A percentile compares a stretch with the other conserved stretches of the same genome.
phyloP scores from a whole-genome alignment of 2,888 invertebrate species.

The Corbicula japonica region DNA sequence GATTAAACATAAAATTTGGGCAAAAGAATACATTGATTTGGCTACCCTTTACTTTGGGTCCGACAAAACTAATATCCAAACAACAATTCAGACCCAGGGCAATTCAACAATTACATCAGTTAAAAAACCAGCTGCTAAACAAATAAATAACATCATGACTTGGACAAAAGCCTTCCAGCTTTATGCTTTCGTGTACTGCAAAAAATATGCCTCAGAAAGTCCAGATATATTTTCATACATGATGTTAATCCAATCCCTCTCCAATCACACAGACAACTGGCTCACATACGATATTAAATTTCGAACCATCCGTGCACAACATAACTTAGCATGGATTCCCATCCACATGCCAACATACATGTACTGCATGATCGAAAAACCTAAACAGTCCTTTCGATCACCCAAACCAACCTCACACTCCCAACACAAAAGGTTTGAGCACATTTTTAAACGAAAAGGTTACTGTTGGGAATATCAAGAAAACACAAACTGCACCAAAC shows the following conservation, averaged over 20 bases:
- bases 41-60: too few relatives aligned
- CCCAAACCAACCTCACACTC: background rate
- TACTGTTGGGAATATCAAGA: slow-evolving; percentile 24
- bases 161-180: slow-evolving; percentile 34
- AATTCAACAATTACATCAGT: slow-evolving; percentile 10
- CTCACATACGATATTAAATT: slow-evolving; percentile 21
- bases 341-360: slow-evolving; percentile 15
- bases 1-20: too few relatives aligned
- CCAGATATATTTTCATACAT: slow-evolving; percentile 29
- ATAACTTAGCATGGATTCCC: slow-evolving; percentile 5
- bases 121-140: slow-evolving; percentile 1
- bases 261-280: slow-evolving; percentile 5
- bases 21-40: too few relatives aligned
- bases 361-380: background rate
- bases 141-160: slow-evolving; percentile 26
- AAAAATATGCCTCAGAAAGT: slow-evolving; percentile 11
- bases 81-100: slow-evolving; percentile 4
- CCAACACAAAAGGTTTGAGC: background rate
- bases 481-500: background rate
- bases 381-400: slow-evolving; percentile 8
- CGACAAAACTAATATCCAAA: slow-evolving; percentile 7
- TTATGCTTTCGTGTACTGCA: slow-evolving; percentile 16
- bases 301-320: background rate
- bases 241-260: slow-evolving; percentile 12
- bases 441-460: slow-evolving; percentile 5